These are phyloP conservation scores for Elaphurus davidianus DNA, from an alignment of 2,113 vertebrate genomes.

Conservation along the genomic window DNA sequence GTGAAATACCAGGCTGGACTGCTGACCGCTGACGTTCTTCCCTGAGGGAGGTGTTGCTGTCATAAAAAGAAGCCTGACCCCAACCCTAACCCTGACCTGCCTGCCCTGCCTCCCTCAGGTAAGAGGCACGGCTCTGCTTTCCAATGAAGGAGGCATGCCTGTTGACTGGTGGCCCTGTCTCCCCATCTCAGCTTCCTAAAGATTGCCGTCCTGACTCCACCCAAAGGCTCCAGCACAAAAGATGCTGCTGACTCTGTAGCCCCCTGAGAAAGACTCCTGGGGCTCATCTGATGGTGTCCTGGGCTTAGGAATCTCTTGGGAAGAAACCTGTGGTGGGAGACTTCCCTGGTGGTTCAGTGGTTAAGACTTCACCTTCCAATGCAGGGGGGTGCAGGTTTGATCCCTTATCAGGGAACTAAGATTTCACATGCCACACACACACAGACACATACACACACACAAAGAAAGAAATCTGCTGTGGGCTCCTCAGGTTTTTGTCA, in stretches of 20 bases:
- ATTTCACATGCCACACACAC: not conserved
- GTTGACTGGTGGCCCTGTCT: not conserved
- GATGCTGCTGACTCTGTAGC: not conserved
- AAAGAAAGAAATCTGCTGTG: not conserved
- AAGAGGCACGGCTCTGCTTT: not conserved
- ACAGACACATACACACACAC: not conserved
- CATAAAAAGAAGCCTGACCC: not conserved
- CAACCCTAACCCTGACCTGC: not conserved
- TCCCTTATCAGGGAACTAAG: not conserved
- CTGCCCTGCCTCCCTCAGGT: not conserved
- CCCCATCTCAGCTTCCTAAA: not conserved
- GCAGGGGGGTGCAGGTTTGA: not conserved
- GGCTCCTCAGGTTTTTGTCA: not conserved
- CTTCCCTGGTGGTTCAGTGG: not conserved
- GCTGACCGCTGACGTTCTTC: not conserved
- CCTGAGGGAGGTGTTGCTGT: not conserved
- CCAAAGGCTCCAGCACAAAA: not conserved
- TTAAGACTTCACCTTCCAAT: not conserved
- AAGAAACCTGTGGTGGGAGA: not conserved
- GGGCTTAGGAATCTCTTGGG: not conserved
- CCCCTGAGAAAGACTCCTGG: not conserved
- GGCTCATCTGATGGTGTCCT: fast-evolving
- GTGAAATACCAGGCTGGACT: not conserved
- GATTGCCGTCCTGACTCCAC: not conserved
- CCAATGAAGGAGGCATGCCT: not conserved